Percentiles rank a stretch among this genome's conserved stretches.
Conservation (phyloP, 2,888 invertebrate genomes). For the Macropis europaea region DNA sequence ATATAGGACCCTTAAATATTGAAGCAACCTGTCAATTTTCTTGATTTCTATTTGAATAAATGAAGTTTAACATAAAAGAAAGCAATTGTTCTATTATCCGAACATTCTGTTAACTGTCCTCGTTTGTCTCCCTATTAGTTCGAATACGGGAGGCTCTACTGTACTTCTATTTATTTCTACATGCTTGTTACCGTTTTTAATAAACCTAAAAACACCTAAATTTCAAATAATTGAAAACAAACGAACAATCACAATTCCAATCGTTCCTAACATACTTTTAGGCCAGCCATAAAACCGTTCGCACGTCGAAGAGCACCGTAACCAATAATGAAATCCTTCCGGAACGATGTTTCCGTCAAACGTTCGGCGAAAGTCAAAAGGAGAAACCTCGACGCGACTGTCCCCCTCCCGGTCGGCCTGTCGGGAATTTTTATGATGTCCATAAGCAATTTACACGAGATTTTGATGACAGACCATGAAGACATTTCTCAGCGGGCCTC, state of each 20-base stretch:
- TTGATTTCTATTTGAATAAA: no score
- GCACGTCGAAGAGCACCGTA: background rate
- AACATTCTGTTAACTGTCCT: no score
- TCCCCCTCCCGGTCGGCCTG: background rate
- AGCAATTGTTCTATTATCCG: no score
- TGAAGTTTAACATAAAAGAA: no score
- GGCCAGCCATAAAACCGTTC: background rate
- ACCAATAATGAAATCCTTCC: conserved; percentile 15
- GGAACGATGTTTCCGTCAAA: conserved; percentile 22
- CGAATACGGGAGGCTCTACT: no score
- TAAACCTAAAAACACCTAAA: background rate
- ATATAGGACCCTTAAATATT: no score
- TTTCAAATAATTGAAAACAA: background rate
- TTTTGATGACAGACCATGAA: conserved; percentile 61
- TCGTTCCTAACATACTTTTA: background rate
- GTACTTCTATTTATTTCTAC: no score
- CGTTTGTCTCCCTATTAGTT: no score
- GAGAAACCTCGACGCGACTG: background rate
- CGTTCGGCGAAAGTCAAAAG: conserved; percentile 8
- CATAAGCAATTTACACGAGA: conserved; percentile 57
- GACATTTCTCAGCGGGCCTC: conserved; percentile 55
- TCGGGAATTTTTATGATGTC: conserved; percentile 53
- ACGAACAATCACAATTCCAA: background rate
- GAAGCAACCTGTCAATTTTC: no score
- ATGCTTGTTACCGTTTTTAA: background rate